phyloP scores from a whole-genome alignment of 2,888 invertebrate species.

The Drosophila trichaetosa region DNA sequence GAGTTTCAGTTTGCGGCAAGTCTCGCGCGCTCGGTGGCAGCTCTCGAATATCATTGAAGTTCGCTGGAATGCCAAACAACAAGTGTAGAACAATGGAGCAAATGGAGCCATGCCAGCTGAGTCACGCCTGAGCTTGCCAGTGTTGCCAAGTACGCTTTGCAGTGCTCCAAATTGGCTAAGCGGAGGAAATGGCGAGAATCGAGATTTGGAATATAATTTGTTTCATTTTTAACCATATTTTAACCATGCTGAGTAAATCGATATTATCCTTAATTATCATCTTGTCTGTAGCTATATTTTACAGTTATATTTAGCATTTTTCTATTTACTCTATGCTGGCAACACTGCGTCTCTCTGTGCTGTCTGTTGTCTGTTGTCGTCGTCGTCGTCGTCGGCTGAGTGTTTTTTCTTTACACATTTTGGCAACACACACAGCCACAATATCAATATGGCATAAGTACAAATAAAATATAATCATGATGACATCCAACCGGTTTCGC shows the following conservation, averaged over 20 bases:
- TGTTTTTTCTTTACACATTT: slow-evolving; percentile 53
- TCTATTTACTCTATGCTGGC: not conserved
- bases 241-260: not conserved
- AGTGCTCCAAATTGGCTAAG: not conserved
- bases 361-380: not conserved
- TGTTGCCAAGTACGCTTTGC: slow-evolving; percentile 8
- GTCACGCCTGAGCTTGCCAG: slow-evolving; percentile 39
- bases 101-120: slow-evolving; percentile 39
- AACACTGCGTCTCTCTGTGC: not conserved
- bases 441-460: slow-evolving; percentile 53
- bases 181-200: not conserved
- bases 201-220: not conserved
- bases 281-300: not conserved
- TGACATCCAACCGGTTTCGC: slow-evolving; percentile 72
- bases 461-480: slow-evolving; percentile 63
- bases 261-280: not conserved
- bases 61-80: slow-evolving; percentile 70
- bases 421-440: slow-evolving; percentile 44
- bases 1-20: slow-evolving; percentile 50
- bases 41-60: slow-evolving; percentile 69
- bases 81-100: slow-evolving; percentile 64
- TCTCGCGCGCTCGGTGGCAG: slow-evolving; percentile 43
- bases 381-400: slow-evolving; percentile 6
- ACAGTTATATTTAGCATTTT: not conserved
- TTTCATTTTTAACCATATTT: too few species aligned